A percentile compares a stretch with the other conserved stretches of the same genome.
phyloP scores from a whole-genome alignment of 2,797 vertebrate species.

The Peromyscus melanophrys region DNA sequence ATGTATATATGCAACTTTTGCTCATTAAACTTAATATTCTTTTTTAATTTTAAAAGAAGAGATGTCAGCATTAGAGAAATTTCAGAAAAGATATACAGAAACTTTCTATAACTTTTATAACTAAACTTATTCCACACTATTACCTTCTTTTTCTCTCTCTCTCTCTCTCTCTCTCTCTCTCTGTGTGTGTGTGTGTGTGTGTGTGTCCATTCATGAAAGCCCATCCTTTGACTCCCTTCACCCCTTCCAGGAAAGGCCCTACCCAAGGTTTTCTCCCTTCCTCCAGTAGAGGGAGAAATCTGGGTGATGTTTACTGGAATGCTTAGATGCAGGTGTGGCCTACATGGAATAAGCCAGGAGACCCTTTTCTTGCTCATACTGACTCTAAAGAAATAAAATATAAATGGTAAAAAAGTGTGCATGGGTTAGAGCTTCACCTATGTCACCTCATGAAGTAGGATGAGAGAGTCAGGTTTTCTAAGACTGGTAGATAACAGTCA shows the following conservation, averaged over 20 bases:
- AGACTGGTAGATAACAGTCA: background rate
- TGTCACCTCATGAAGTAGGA: background rate
- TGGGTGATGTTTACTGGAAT: background rate
- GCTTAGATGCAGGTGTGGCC: background rate
- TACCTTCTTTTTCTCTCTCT: background rate
- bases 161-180: background rate
- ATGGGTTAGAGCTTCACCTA: background rate
- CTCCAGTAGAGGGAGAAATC: background rate
- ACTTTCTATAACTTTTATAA: background rate
- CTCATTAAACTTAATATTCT: conserved; percentile 7
- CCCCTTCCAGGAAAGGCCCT: background rate
- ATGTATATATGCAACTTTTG: background rate
- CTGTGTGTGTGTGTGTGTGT: background rate
- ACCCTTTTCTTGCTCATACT: background rate
- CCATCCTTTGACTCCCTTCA: background rate
- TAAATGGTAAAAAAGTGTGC: background rate
- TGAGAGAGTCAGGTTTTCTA: background rate
- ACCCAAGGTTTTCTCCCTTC: too few relatives aligned
- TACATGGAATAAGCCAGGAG: background rate
- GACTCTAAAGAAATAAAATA: background rate
- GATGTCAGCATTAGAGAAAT: background rate
- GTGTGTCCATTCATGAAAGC: background rate
- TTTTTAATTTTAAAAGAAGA: background rate
- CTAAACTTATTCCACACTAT: background rate
- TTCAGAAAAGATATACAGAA: background rate